phyloP scores from a whole-genome alignment of 2,888 invertebrate genomes.

The Pyrochroa serraticornis region DNA sequence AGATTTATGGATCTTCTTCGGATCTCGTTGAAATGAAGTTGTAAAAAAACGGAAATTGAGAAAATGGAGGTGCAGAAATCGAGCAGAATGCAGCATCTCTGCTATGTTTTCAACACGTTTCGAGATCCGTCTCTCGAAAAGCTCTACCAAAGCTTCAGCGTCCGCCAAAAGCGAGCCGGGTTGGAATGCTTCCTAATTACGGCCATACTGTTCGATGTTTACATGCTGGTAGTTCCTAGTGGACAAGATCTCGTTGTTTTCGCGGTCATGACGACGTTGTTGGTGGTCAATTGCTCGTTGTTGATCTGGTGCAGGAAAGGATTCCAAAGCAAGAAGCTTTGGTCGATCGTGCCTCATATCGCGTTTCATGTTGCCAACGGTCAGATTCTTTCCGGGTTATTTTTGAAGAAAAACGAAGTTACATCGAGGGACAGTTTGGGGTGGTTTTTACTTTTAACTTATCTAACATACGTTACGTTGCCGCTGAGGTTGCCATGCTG shows the following conservation, averaged over 20 bases:
- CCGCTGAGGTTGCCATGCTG: constrained; percentile 72
- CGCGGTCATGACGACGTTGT: constrained; percentile 53
- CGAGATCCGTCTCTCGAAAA: constrained; percentile 69
- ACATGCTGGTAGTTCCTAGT: constrained; percentile 64
- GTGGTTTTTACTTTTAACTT: constrained; percentile 75
- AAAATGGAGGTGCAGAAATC: constrained; percentile 50
- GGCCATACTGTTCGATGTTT: constrained; percentile 70
- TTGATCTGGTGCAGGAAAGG: constrained; percentile 54
- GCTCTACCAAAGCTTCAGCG: constrained; percentile 74
- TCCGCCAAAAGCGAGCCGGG: constrained; percentile 74
- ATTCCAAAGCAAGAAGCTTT: constrained; percentile 53
- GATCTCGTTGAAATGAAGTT: constrained; percentile 3
- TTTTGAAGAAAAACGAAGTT: constrained; percentile 65
- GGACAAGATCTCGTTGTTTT: constrained; percentile 56
- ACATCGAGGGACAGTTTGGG: constrained; percentile 71
- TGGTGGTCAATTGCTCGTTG: constrained; percentile 54
- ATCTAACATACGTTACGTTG: constrained; percentile 74
- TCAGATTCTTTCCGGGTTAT: constrained; percentile 67
- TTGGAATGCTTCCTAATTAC: constrained; percentile 72
- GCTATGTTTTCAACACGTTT: constrained; percentile 58
- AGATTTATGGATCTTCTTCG: too few relatives aligned
- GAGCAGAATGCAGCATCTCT: constrained; percentile 48
- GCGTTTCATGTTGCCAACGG: constrained; percentile 69
- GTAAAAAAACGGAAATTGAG: not conserved
- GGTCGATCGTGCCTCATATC: constrained; percentile 68